Evolutionary conservation across 2,113 vertebrate genomes (phyloP), one percentile per base, ranked within the genome.

Genomic region (Melanostigma gelatinosum): DNA sequence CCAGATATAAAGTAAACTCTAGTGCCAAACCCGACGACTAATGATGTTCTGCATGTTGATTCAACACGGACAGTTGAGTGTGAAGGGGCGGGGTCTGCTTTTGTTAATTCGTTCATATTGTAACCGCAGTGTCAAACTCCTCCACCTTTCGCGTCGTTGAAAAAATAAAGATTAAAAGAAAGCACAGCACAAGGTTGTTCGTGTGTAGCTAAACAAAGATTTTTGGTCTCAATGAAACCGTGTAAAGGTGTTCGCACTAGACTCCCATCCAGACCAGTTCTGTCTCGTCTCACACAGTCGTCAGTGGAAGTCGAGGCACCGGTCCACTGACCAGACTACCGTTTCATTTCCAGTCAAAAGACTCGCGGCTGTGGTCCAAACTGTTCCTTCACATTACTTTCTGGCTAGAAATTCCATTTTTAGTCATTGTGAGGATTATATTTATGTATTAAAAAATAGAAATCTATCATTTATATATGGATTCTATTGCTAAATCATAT

Each of bases 21-120:
- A 86, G 93, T 95, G 94, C 94, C 94, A 95, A 94, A 94, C 89
- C 64, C 62, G 73, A 66, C 60, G 76, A 22, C 63, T 22, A n/a
- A 57, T 13, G 24, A 72, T 40, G 73, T 65, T 36, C 66, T 72
- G 79, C 70, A 80, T 73, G 77, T 71, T 70, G 72, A 74, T 81
- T 79, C 62, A 61, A 77, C 8, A 65, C 0, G 64, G 60, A 60
- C 22, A 61, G 52, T 11, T 3, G n/a, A 64, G 57, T 29, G 80
- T 12, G 55, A 63, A 73, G 52, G 65, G 27, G 18, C 24, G 24
- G 58, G 63, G 18, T 66, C 20, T 18, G 15, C 67, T 76, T 74
- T 62, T 57, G 12, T 73, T 6, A 2, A 27, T 79, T 68, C 1
- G 44, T 84, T 79, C 18, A n/a, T 88, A 79, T 90, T 86, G 68